These are phyloP conservation scores for Chironex yamaguchii DNA, from an alignment of 30 jellyfish, hydroid and myxozoan species.

Conservation along the genomic window DNA sequence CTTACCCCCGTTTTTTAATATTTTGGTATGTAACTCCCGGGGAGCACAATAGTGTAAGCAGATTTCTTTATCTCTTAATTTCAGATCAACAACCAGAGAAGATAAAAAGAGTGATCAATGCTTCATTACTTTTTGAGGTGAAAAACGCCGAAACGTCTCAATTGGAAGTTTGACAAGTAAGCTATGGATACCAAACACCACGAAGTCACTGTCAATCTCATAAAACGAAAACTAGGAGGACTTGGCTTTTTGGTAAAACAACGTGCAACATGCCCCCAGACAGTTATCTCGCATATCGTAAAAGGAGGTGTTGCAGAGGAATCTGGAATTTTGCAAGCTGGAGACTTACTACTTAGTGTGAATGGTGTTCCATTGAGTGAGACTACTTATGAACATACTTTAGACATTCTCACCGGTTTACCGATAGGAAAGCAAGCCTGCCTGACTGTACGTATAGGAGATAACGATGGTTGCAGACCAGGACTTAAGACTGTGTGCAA, in stretches of 20 bases:
- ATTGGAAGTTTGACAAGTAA: too few species aligned
- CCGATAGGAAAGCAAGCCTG: constrained; percentile 56
- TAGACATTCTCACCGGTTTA: constrained; percentile 55
- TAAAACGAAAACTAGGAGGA: constrained; percentile 80
- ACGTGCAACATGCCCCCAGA: constrained; percentile 26
- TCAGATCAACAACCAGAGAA: too few species aligned
- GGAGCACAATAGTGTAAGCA: too few species aligned
- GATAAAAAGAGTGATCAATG: too few species aligned
- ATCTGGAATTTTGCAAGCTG: constrained; percentile 66
- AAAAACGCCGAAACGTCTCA: too few species aligned
- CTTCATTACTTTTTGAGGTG: too few species aligned
- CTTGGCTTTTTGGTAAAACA: constrained; percentile 60
- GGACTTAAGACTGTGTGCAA: not conserved
- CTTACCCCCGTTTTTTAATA: too few species aligned
- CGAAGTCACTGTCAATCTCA: constrained; percentile 4
- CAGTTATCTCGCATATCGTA: constrained; percentile 36
- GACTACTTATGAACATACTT: constrained; percentile 20
- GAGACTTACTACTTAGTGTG: constrained; percentile 35
- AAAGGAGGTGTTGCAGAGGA: constrained; percentile 84
- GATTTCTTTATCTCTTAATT: too few species aligned
- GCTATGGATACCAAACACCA: not conserved
- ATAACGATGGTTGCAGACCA: not conserved
- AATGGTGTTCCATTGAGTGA: constrained; percentile 43
- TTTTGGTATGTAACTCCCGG: too few species aligned
- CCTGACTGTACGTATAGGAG: constrained; percentile 8